Evolutionary conservation across 2,113 vertebrate species (phyloP), one percentile per base, ranked within the genome.

Genomic region (Brienomyrus longianalis): DNA sequence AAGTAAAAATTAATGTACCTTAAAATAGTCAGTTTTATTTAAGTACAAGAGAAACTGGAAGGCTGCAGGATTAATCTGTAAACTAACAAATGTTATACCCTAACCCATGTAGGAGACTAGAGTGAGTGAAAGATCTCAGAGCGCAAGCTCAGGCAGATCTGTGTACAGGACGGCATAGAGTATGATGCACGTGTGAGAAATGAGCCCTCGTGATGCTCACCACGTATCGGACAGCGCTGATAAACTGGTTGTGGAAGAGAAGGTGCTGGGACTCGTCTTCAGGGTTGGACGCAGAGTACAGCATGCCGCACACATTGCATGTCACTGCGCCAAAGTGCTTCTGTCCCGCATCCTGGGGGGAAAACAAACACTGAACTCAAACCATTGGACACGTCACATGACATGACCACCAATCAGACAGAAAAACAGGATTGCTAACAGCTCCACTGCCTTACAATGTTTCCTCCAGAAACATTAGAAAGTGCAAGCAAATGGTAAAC

Each of bases 181-280:
- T 27, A 13, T 13, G 62, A 11, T 8, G 21, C 62, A 66, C 9
- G 9, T 10, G 59, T 3, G 9, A 11, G 9, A 66, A n/a, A 27
- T 1, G 7, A n/a, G 10, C 27, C 84, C n/a, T 52, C 23, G 17
- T 35, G 27, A 88, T 48, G 56, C 98, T 96, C 97, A 99, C 98
- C 98, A 99, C 98, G 11, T 99, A 99, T 97, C 96, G 98, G 91
- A 99, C 98, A 90, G 98, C 98, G 91, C 98, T 99, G 96, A 99
- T 97, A 93, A 99, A 99, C 94, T 98, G 98, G 94, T 98, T 99
- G 95, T 99, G 98, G 93, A 99, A 99, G 54, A 98, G 97, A 31
- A 99, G 94, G 93, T 99, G 98, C 52, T 99, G 98, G 39, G 98
- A 97, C 94, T 99, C 98, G 91, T 99, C 98, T 91, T 99, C 98